A percentile compares a stretch with the other conserved stretches of the same genome.
Evolutionary conservation across 1,140 invertebrate genomes (phyloP).

Genomic region (Zaprionus camerounensis): DNA sequence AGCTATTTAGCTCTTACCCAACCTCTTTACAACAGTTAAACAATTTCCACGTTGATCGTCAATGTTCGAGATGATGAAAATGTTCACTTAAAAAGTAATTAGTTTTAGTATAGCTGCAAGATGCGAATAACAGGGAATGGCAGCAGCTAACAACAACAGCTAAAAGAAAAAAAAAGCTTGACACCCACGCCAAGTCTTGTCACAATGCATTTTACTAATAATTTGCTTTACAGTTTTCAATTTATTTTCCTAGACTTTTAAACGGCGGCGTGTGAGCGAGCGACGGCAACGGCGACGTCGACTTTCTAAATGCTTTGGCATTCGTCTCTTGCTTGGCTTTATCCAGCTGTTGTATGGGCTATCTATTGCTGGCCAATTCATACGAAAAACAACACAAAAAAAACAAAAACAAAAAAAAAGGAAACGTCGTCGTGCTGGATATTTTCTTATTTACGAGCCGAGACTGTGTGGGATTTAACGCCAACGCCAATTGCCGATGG

Average conservation of each 20-base stretch:
- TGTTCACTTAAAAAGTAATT: constrained; percentile 38
- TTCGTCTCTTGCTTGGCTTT: constrained; percentile 20
- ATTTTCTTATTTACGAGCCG: constrained; percentile 58
- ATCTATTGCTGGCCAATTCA: constrained; percentile 72
- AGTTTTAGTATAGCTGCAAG: constrained; percentile 24
- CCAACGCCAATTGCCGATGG: constrained; percentile 29
- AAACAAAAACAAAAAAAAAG: neutral
- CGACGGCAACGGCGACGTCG: constrained; percentile 28
- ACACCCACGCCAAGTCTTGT: constrained; percentile 77
- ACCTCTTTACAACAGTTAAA: neutral
- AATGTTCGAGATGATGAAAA: constrained; percentile 15
- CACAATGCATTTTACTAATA: constrained; percentile 80
- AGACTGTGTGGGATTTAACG: constrained; percentile 56
- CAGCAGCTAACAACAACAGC: constrained; percentile 5
- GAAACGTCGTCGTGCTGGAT: constrained; percentile 33
- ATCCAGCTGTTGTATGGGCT: constrained; percentile 53
- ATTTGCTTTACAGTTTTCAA: constrained; percentile 83
- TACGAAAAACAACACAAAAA: constrained; percentile 15
- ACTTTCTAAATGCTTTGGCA: constrained; percentile 77
- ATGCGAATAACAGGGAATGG: neutral
- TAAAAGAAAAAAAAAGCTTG: constrained; percentile 11
- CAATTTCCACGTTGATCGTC: constrained; percentile 5
- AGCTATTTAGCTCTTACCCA: neutral
- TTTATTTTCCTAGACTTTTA: constrained; percentile 70
- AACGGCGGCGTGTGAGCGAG: constrained; percentile 44